Conservation (phyloP, 2,113 vertebrate genomes). For the Prinia subflava region DNA sequence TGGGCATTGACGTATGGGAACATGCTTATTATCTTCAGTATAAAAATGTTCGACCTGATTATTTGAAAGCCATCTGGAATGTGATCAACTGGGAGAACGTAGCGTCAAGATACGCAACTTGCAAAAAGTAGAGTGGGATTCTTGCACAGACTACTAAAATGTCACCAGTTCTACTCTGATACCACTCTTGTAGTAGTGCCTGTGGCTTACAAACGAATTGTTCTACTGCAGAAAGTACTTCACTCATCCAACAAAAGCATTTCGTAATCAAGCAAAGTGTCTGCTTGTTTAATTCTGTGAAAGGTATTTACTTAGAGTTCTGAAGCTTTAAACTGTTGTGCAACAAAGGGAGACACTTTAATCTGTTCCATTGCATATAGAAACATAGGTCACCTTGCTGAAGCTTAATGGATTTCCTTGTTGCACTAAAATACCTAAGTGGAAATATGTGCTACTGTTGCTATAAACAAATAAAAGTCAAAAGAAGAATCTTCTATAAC, state of each 20-base stretch:
- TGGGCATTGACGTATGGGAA: constrained; percentile 98
- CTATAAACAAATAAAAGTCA: constrained; percentile 46
- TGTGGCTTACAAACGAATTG: constrained; percentile 1
- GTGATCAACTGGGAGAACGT: constrained; percentile 96
- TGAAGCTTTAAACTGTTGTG: constrained; percentile 44
- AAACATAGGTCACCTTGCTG: constrained; percentile 17
- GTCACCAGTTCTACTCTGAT: background rate
- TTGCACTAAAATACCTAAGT: constrained; percentile 33
- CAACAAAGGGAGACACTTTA: constrained; percentile 2
- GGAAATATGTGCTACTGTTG: constrained; percentile 1
- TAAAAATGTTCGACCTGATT: constrained; percentile 96
- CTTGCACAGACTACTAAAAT: background rate
- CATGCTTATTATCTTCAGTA: constrained; percentile 99
- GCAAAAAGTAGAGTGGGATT: constrained; percentile 80
- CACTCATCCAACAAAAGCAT: constrained; percentile 17
- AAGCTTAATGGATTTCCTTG: constrained; percentile 27
- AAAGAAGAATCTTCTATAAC: background rate
- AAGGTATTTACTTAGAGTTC: constrained; percentile 18
- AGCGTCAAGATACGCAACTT: constrained; percentile 79
- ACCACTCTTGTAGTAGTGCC: constrained; percentile 31
- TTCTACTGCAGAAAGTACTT: constrained; percentile 26
- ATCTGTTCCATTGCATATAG: background rate
- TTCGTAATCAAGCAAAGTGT: constrained; percentile 44
- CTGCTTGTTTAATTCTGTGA: constrained; percentile 38
- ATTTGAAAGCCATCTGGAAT: constrained; percentile 97